Evolutionary conservation across 2,113 vertebrate species (phyloP).

Genomic region (Edolisoma coerulescens): DNA sequence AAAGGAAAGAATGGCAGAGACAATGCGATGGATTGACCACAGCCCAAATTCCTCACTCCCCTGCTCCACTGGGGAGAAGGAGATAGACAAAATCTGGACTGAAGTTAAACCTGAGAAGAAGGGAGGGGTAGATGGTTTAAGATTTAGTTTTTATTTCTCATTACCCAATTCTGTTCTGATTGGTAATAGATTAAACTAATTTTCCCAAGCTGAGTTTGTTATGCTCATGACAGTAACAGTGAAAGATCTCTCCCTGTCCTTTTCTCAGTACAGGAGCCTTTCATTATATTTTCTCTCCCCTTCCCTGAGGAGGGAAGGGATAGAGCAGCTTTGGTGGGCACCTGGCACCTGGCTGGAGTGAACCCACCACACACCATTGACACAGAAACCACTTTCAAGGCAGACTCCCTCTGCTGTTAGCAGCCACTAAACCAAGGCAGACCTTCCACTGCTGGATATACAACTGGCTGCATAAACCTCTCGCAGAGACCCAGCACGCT

Average conservation of each 20-base stretch:
- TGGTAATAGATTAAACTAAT: background rate
- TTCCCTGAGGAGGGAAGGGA: background rate
- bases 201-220: background rate
- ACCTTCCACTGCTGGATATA: background rate
- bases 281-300: background rate
- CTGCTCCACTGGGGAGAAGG: background rate
- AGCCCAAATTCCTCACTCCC: background rate
- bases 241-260: background rate
- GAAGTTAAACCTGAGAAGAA: background rate
- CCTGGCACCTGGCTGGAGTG: background rate
- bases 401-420: background rate
- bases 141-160: background rate
- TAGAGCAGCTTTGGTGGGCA: background rate
- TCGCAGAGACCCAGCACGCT: fast-evolving
- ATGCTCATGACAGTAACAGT: fast-evolving
- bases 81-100: background rate
- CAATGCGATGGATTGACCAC: background rate
- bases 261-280: background rate
- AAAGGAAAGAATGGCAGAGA: background rate
- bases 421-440: background rate
- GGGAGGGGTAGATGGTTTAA: background rate
- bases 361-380: background rate
- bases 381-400: background rate
- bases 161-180: background rate
- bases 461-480: background rate